Evolutionary conservation across 2,113 vertebrate genomes (phyloP).

Genomic region (Talpa occidentalis): DNA sequence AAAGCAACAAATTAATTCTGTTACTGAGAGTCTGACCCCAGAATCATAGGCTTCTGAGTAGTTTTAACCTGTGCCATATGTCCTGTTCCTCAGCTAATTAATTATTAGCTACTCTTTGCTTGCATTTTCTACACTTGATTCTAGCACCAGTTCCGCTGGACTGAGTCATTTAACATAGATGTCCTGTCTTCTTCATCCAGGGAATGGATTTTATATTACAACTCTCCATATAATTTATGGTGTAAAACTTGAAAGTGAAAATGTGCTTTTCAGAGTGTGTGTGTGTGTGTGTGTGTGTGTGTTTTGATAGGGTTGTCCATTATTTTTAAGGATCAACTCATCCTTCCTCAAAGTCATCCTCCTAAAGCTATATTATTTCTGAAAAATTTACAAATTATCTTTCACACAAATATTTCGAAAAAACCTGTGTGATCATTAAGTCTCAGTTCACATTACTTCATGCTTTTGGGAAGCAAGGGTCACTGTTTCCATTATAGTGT

Average conservation of each 20-base stretch:
- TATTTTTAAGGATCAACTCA: background rate
- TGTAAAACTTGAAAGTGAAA: constrained; percentile 12
- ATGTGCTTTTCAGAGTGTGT: background rate
- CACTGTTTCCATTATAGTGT: background rate
- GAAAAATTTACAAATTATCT: background rate
- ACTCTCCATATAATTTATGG: background rate
- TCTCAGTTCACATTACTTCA: background rate
- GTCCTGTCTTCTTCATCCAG: background rate
- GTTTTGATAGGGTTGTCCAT: background rate
- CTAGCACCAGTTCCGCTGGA: background rate
- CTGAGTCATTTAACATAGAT: constrained; percentile 21
- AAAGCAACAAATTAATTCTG: constrained; percentile 75
- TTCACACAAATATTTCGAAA: background rate
- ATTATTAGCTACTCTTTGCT: constrained; percentile 59
- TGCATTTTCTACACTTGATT: constrained; percentile 41
- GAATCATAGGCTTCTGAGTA: constrained; percentile 70
- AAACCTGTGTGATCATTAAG: background rate
- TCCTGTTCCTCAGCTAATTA: constrained; percentile 64
- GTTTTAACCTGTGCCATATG: constrained; percentile 80
- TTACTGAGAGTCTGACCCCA: constrained; percentile 73
- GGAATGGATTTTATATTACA: background rate
- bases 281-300: background rate
- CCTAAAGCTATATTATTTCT: background rate
- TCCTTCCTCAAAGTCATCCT: background rate
- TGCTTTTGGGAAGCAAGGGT: background rate